Base-by-base conservation (phyloP, 1,140 invertebrate species). In the Cheumatopsyche charites region DNA sequence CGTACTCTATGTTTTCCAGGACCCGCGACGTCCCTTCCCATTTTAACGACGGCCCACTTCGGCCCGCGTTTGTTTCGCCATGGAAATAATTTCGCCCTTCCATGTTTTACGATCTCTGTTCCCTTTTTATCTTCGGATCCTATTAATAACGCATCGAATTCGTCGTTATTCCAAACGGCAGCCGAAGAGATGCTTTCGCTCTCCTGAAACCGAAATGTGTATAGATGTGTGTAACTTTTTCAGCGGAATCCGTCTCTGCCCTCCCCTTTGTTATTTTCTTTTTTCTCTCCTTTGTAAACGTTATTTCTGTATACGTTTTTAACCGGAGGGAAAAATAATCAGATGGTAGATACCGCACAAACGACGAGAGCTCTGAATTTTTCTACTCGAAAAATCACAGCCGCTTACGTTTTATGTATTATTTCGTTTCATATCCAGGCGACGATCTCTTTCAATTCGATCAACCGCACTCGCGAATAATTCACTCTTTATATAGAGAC, bases 81-180 rank as follows among this genome's bases (percentile, higher is more conserved):
- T 19, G 6, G 21, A 58, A 58, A 58, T 58, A 21, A 19, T 58
- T 58, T 58, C 21, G 17, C 19, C 12, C 2, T 58, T 19, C 55
- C 55, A 15, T 58, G 11, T 36, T 58, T 58, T 58, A 25, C 11
- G 21, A 17, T 26, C 23, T 26, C 25, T 19, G 3, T 58, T 23
- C 55, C 23, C 23, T 58, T 58, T 47, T n/a, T 47, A 15, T 26
- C 55, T 13, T 58, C 55, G 21, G 55, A 58, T 58, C 55, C 55
- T 58, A 58, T 58, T 58, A 58, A 58, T 58, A 58, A 58, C 55
- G 55, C 55, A 58, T 58, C 55, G 55, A 58, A 58, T 12, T 26
- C 23, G 55, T 58, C 23, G 55, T 58, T 58, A 58, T 58, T 58
- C 25, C 21, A n/a, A 58, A n/a, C n/a, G n/a, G n/a, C n/a, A n/a